These are phyloP conservation scores for Thelaira solivaga DNA, from an alignment of 2,888 invertebrate genomes.

Conservation along the genomic window DNA sequence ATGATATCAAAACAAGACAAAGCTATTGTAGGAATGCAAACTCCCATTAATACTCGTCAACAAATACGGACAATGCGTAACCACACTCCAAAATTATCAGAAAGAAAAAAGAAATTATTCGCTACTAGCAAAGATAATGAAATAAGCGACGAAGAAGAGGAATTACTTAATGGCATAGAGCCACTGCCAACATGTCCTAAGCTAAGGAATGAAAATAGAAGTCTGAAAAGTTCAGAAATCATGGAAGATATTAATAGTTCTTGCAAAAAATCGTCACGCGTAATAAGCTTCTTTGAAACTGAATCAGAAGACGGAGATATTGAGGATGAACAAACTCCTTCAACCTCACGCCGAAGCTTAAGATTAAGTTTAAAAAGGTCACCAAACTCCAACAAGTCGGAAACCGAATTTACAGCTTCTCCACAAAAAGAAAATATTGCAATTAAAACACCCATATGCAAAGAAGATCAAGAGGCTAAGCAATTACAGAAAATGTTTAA, in stretches of 20 bases:
- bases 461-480: conserved; percentile 57
- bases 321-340: conserved; percentile 18
- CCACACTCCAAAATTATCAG: conserved; percentile 80
- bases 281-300: conserved; percentile 57
- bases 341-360: conserved; percentile 59
- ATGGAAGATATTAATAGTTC: too few species aligned
- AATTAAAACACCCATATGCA: conserved; percentile 27
- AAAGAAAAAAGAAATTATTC: conserved; percentile 82
- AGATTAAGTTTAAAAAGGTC: conserved; percentile 47
- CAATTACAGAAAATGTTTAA: conserved; percentile 72
- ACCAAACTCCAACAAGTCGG: conserved; percentile 19
- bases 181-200: conserved; percentile 56
- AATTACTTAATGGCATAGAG: conserved; percentile 64
- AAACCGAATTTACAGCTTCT: conserved; percentile 23
- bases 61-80: conserved; percentile 67
- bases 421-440: conserved; percentile 58
- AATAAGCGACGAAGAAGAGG: conserved; percentile 67
- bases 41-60: conserved; percentile 69
- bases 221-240: conserved; percentile 48
- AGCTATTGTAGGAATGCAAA: conserved; percentile 71
- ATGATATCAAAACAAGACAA: neutral
- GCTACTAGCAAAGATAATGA: conserved; percentile 60
- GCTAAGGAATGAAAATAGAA: conserved; percentile 21
- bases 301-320: conserved; percentile 45
- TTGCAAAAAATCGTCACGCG: conserved; percentile 36